Evolutionary conservation across 92 coral and sea anemone species (phyloP), one percentile per base, ranked within the genome.

Genomic region (Zoanthus sociatus): DNA sequence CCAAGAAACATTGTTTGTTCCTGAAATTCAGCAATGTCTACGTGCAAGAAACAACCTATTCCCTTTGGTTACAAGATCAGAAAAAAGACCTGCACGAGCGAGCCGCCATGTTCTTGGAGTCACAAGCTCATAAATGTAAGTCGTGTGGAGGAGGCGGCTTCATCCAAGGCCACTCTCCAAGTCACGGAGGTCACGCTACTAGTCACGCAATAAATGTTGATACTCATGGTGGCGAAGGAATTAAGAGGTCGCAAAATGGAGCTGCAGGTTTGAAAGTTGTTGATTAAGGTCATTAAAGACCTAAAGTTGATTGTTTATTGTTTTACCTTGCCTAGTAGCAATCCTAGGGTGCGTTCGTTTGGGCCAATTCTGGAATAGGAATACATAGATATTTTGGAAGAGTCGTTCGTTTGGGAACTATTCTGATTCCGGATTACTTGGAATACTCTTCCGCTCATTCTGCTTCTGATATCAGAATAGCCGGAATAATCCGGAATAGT

Each of bases 141-240:
- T 77, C 97, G 6, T 97, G 99, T 83, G 99, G 99, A 1, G 99
- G 99, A 3, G 98, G 99, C 5, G 99, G 97, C 6, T 97, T 97
- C 73, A 92, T 94, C 8, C 92, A 98, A 46, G 91, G 90, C 44
- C 75, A 81, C 72, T 48, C 84, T 10, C 31, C 63, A 53, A 76
- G 21, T 13, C 84, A 42, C 46, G 85, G 74, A 69, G 16, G 47
- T 69, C 74, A 69, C 45, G 72, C 32, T 1, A 18, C 37, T 5
- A 26, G 45, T 26, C 84, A 45, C 45, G 76, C 85, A 63, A 47
- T 74, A 3, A 81, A 47, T 66, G 26, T 20, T 1, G 85, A 81
- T 15, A 67, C 60, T 81, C 74, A 64, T 71, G 47, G 31, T 4
- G 73, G 74, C 67, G 33, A 21, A 81, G 60, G n/a, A 10, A 66